Evolutionary conservation across 1,140 invertebrate species (phyloP).

Genomic region (Zaprionus nigranus): DNA sequence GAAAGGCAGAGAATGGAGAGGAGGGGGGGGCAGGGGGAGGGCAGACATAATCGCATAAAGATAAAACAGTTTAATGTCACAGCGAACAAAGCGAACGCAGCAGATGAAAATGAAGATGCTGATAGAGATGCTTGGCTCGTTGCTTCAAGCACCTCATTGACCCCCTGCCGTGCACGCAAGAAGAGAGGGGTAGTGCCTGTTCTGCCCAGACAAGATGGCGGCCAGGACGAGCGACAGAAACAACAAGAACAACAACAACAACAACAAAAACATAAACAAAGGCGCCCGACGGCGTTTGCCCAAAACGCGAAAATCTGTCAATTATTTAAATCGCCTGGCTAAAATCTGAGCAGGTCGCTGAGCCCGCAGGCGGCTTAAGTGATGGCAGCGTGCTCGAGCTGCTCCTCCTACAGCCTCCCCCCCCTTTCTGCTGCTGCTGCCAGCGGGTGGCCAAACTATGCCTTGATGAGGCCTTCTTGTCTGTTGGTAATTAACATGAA

Average conservation of each 20-base stretch:
- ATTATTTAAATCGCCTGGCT: constrained; percentile 75
- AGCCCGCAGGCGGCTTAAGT: constrained; percentile 40
- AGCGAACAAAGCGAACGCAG: constrained; percentile 54
- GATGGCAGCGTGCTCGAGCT: constrained; percentile 20
- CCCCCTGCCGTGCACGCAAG: constrained; percentile 21
- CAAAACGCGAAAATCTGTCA: constrained; percentile 72
- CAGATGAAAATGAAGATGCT: constrained; percentile 32
- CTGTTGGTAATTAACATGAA: constrained; percentile 79
- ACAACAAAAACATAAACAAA: constrained; percentile 24
- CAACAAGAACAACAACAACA: neutral
- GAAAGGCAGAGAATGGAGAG: neutral
- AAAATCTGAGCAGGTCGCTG: constrained; percentile 65
- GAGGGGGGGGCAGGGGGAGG: neutral
- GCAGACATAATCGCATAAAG: constrained; percentile 81
- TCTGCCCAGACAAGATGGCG: constrained; percentile 34
- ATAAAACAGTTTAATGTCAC: constrained; percentile 82
- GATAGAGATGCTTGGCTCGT: neutral
- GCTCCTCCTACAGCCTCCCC: neutral
- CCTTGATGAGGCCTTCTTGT: constrained; percentile 43
- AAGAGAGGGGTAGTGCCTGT: neutral
- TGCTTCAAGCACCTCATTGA: constrained; percentile 35
- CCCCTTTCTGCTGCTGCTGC: neutral
- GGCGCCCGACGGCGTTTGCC: constrained; percentile 26
- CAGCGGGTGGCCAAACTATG: constrained; percentile 23
- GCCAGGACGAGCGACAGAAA: neutral